Evolutionary conservation across 2,113 vertebrate genomes (phyloP), one percentile per base, ranked within the genome.

Genomic region (Etheostoma spectabile): DNA sequence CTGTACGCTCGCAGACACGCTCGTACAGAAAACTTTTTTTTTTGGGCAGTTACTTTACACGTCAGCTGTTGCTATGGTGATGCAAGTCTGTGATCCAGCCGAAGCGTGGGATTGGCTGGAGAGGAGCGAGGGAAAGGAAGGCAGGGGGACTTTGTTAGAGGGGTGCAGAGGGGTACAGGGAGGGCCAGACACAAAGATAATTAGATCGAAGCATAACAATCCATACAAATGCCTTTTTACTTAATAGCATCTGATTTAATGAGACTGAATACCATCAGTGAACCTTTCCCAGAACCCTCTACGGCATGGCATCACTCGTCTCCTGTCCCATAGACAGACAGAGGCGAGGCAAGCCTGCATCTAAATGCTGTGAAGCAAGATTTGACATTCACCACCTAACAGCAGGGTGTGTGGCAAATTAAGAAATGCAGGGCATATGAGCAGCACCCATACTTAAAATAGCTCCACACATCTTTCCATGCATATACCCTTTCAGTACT

Each of bases 51-150:
- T 94, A 91, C 88, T 89, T 94, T 92, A 75, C 88, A 95, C 93
- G 94, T 95, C 94, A 95, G 94, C 93, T 95, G 95, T 95, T 95
- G 94, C 95, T 92, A 95, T 95, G 93, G 94, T 92, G 92, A 95
- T 66, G 90, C 85, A 73, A 90, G 87, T 83, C 89, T 60, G 85
- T 82, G 86, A 94, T 92, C 86, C 85, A 90, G 86, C 74, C 62
- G 59, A 85, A 67, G 89, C 74, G 24, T 74, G 19, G 85, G 89
- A 94, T 94, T 91, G 93, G 92, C 82, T 92, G 80, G 65, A 83
- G 76, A 81, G 68, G 85, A 90, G 82, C 56, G 55, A 87, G 72
- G 88, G 79, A 89, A 88, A 75, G 70, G 83, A 33, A 83, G 87
- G 88, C 49, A 69, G 74, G 84, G 69, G 85, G 81, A 84, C 79